Conservation (phyloP, 2,113 vertebrate genomes). For the Notarius quadriscutis region DNA sequence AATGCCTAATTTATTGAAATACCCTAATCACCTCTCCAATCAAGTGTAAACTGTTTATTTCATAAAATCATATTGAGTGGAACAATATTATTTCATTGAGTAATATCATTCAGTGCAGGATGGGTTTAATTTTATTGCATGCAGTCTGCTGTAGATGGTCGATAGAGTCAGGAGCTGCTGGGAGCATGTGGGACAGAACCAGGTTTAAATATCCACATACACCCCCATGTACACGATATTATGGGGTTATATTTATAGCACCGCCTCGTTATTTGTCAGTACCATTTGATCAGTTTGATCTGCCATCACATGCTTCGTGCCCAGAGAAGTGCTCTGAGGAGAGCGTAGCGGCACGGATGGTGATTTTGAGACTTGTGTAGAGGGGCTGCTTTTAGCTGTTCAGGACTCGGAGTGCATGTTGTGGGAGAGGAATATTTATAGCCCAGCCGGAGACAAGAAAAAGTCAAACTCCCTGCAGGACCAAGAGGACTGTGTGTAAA, state of each 20-base stretch:
- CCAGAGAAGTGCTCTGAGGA: not conserved
- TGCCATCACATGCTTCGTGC: not conserved
- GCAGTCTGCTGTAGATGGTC: not conserved
- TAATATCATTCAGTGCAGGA: not conserved
- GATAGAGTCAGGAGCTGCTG: not conserved
- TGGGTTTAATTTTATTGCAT: not conserved
- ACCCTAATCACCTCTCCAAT: not conserved
- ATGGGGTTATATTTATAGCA: slow-evolving; percentile 3
- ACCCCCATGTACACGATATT: not conserved
- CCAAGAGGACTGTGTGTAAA: slow-evolving; percentile 23
- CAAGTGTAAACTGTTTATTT: not conserved
- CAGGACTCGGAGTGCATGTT: slow-evolving; percentile 12
- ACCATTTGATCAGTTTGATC: slow-evolving; percentile 30
- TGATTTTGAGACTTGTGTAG: slow-evolving; percentile 11
- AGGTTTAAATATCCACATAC: not conserved
- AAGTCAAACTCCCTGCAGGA: slow-evolving; percentile 40
- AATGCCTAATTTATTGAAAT: not conserved
- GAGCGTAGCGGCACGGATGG: not conserved
- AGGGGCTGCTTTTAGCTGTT: slow-evolving; percentile 23
- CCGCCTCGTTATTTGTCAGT: slow-evolving; percentile 10
- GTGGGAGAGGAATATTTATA: slow-evolving; percentile 41
- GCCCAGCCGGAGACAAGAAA: slow-evolving; percentile 25
- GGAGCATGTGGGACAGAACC: not conserved
- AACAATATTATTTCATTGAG: not conserved
- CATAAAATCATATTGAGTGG: not conserved